A percentile compares a stretch with the other conserved stretches of the same genome.
These are phyloP conservation scores for Amblyopsis rosae DNA, from an alignment of 2,113 vertebrate genomes.

Conservation along the genomic window DNA sequence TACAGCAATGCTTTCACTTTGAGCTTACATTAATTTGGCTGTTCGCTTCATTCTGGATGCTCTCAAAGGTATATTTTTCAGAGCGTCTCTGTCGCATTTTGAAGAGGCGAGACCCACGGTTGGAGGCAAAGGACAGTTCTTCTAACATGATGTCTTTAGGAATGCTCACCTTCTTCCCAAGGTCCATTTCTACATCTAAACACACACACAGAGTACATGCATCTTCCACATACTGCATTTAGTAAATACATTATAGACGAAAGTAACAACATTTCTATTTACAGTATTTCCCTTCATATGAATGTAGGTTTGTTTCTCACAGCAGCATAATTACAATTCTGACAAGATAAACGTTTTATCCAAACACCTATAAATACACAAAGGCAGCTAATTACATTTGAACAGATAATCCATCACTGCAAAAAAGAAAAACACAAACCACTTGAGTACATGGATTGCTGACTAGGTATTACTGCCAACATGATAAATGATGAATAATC, in stretches of 20 bases:
- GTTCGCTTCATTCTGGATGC: conserved; percentile 81
- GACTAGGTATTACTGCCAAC: conserved; percentile 45
- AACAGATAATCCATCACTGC: conserved; percentile 9
- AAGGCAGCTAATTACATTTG: conserved; percentile 43
- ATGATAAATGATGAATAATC: conserved; percentile 58
- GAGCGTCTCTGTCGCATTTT: conserved; percentile 93
- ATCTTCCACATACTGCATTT: background rate
- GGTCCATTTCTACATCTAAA: conserved; percentile 82
- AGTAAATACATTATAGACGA: background rate
- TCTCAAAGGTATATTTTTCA: conserved; percentile 95
- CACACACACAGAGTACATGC: conserved; percentile 19
- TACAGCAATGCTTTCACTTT: background rate
- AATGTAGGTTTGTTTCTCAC: conserved; percentile 3
- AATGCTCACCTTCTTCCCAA: conserved; percentile 89
- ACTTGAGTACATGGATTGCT: conserved; percentile 32
- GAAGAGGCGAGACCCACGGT: conserved; percentile 93
- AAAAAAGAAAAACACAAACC: conserved; percentile 1
- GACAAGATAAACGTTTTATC: background rate
- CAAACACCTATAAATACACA: conserved; percentile 17
- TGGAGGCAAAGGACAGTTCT: conserved; percentile 87
- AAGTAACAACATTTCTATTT: too few relatives aligned
- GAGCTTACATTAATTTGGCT: conserved; percentile 82
- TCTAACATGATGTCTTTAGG: conserved; percentile 98
- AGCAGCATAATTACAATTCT: background rate
- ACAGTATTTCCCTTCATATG: too few relatives aligned